Evolutionary conservation across 2,113 vertebrate genomes (phyloP).

Genomic region (Aldabrachelys gigantea): DNA sequence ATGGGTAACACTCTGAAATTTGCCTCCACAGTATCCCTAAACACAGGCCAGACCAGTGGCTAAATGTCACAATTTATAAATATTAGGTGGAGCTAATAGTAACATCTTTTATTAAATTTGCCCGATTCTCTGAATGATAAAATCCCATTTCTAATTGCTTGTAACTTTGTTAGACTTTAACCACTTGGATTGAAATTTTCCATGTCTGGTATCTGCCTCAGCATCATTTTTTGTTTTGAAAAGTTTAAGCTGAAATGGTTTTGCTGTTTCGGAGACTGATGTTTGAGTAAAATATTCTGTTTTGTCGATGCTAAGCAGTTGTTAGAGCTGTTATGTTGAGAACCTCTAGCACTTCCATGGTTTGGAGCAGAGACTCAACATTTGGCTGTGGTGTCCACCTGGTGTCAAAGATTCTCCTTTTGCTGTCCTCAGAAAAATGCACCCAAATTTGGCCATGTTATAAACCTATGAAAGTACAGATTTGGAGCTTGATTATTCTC

Average conservation of each 20-base stretch:
- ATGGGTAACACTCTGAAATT: no score
- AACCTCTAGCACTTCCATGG: background rate
- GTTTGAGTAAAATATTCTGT: background rate
- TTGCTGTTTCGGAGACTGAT: background rate
- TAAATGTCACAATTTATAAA: no score
- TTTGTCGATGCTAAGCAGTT: background rate
- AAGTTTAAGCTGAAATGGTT: background rate
- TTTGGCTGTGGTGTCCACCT: no score
- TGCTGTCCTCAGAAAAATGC: no score
- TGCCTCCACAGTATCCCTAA: no score
- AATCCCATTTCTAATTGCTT: background rate
- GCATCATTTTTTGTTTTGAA: background rate
- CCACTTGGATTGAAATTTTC: background rate
- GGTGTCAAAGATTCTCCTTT: no score
- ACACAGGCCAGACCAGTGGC: no score
- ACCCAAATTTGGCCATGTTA: no score
- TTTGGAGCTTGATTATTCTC: background rate
- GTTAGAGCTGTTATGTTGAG: background rate
- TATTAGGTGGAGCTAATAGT: no score
- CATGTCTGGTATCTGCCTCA: accelerated
- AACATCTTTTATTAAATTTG: background rate
- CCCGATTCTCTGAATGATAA: background rate
- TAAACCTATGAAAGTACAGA: no score
- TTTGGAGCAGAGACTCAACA: background rate
- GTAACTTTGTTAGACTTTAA: background rate